Percentiles rank a stretch among this genome's conserved stretches.
Evolutionary conservation across 2,113 vertebrate species (phyloP).

Genomic region (Actenoides lindsayi): DNA sequence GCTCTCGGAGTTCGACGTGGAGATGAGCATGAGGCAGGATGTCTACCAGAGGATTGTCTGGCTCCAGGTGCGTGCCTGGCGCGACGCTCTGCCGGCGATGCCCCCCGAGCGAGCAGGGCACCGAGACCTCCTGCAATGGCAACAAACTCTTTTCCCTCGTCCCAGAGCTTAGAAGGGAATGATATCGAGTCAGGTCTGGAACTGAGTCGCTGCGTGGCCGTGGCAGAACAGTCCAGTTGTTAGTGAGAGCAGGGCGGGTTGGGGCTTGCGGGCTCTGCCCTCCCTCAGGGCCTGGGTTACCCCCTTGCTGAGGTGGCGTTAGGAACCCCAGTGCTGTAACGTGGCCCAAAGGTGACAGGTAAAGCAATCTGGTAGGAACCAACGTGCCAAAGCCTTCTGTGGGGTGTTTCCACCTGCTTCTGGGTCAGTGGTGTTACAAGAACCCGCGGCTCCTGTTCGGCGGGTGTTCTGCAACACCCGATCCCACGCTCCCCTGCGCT

Average conservation of each 20-base stretch:
- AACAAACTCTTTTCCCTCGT: rapidly evolving
- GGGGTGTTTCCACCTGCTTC: neutral
- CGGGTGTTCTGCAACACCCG: neutral
- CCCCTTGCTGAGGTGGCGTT: neutral
- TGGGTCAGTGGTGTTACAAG: neutral
- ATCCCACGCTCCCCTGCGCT: neutral
- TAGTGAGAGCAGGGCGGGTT: neutral
- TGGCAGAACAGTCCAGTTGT: rapidly evolving
- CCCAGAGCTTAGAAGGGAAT: neutral
- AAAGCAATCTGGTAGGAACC: rapidly evolving
- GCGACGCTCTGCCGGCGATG: rapidly evolving
- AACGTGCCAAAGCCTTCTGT: neutral
- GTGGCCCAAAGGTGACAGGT: rapidly evolving
- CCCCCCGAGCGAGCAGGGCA: rapidly evolving
- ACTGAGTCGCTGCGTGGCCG: rapidly evolving
- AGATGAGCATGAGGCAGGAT: constrained; percentile 98
- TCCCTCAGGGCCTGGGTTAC: rapidly evolving
- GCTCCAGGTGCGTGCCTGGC: constrained; percentile 82
- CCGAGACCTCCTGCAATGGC: neutral
- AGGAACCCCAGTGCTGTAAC: neutral
- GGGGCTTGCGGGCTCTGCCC: neutral
- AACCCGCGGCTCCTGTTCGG: neutral
- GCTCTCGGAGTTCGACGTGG: constrained; percentile 95
- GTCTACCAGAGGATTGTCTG: constrained; percentile 92
- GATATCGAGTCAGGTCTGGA: rapidly evolving